Conservation (phyloP, 2,888 invertebrate genomes). For the Callyntrura sp. region DNA sequence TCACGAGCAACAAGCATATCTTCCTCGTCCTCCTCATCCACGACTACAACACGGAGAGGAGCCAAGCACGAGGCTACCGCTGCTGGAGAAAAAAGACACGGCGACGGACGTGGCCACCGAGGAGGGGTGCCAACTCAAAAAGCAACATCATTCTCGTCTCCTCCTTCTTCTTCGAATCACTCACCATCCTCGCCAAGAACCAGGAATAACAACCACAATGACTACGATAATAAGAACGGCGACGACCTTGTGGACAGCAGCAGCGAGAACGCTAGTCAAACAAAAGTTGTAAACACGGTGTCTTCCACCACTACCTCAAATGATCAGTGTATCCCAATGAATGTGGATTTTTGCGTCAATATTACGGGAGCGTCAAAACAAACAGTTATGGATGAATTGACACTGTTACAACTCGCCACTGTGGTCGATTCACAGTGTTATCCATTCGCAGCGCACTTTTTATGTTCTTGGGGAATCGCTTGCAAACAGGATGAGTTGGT, state of each 20-base stretch:
- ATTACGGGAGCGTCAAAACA: constrained; percentile 86
- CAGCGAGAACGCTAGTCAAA: constrained; percentile 86
- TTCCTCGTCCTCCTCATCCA: constrained; percentile 66
- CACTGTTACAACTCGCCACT: constrained; percentile 87
- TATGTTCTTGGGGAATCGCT: constrained; percentile 87
- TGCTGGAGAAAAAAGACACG: not conserved
- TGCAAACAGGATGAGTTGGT: constrained; percentile 80
- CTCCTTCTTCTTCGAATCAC: not conserved
- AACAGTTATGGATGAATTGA: constrained; percentile 80
- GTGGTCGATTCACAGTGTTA: constrained; percentile 97
- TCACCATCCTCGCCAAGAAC: constrained; percentile 58
- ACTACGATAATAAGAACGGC: constrained; percentile 73
- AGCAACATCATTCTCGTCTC: constrained; percentile 41
- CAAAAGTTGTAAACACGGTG: constrained; percentile 86
- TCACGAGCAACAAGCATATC: constrained; percentile 50
- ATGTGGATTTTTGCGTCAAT: constrained; percentile 82
- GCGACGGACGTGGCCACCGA: constrained; percentile 16
- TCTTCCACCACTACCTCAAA: constrained; percentile 10
- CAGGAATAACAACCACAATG: constrained; percentile 85
- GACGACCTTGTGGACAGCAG: constrained; percentile 89
- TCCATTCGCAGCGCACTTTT: constrained; percentile 94
- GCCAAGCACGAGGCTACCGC: constrained; percentile 58
- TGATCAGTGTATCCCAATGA: constrained; percentile 81
- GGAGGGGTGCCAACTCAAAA: constrained; percentile 31
- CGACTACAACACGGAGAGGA: constrained; percentile 33